Evolutionary conservation across 2,888 invertebrate species (phyloP).

Genomic region (Mesochorus sp.): DNA sequence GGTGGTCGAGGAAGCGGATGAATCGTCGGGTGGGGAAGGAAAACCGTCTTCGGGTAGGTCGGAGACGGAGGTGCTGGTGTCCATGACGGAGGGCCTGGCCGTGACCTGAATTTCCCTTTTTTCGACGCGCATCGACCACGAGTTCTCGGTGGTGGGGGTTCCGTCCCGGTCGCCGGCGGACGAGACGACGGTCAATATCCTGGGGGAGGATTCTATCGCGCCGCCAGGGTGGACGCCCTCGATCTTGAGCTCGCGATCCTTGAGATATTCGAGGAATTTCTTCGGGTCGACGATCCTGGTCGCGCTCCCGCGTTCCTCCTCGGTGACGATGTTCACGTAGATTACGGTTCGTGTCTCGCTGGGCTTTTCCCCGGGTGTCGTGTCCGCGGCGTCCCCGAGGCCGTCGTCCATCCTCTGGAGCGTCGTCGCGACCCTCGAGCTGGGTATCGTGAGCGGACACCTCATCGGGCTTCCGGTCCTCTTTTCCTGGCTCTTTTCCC

Average conservation of each 20-base stretch:
- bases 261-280: conserved; percentile 68
- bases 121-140: conserved; percentile 64
- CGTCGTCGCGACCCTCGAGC: too few species aligned
- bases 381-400: conserved; percentile 12
- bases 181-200: conserved; percentile 68
- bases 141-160: not conserved
- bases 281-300: conserved; percentile 68
- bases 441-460: conserved; percentile 68
- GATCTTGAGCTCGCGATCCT: conserved; percentile 61
- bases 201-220: too few species aligned
- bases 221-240: conserved; percentile 31
- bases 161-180: conserved; percentile 61
- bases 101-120: conserved; percentile 71
- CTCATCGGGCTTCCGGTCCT: conserved; percentile 67
- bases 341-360: conserved; percentile 66
- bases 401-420: conserved; percentile 2
- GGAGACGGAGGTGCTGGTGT: conserved; percentile 73
- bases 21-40: too few species aligned
- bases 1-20: too few species aligned
- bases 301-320: conserved; percentile 61
- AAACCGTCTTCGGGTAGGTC: conserved; percentile 66
- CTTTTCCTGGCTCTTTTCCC: conserved; percentile 47
- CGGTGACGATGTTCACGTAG: conserved; percentile 71
- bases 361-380: too few species aligned
- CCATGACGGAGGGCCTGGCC: conserved; percentile 71